These are phyloP conservation scores for Paramacrobiotus metropolitanus DNA, from an alignment of 1,140 invertebrate genomes.

Conservation along the genomic window DNA sequence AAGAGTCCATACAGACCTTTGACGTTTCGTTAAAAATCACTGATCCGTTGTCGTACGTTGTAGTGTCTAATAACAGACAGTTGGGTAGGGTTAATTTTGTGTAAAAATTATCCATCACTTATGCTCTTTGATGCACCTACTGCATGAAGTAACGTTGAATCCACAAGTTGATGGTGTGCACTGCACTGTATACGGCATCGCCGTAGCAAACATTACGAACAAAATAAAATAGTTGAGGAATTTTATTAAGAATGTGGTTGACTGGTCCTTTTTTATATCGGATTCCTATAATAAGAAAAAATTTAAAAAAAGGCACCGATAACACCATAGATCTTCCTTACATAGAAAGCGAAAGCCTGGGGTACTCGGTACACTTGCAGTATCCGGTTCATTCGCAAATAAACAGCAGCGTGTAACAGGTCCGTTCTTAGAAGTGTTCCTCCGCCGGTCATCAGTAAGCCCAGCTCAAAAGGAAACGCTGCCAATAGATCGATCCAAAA, in stretches of 20 bases:
- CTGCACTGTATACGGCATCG: not conserved
- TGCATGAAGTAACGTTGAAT: not conserved
- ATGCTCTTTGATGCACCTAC: too few species aligned
- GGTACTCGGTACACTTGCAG: not conserved
- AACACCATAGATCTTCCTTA: not conserved
- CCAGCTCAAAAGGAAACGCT: conserved; percentile 5
- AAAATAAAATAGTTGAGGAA: not conserved
- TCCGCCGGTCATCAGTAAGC: not conserved
- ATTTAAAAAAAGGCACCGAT: not conserved
- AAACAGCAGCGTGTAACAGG: not conserved
- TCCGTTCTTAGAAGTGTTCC: not conserved
- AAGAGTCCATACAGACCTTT: too few species aligned
- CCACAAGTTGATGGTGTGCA: not conserved
- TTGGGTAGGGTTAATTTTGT: too few species aligned
- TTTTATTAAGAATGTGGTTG: not conserved
- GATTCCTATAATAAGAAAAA: not conserved
- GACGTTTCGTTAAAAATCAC: too few species aligned
- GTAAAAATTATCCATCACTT: too few species aligned
- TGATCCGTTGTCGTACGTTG: too few species aligned
- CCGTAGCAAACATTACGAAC: not conserved
- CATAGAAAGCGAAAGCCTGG: not conserved
- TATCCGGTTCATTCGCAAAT: not conserved
- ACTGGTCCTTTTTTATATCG: not conserved
- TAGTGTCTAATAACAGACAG: too few species aligned
- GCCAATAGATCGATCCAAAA: conserved; percentile 7